Evolutionary conservation across 2,113 vertebrate species (phyloP).

Genomic region (Oryzias curvinotus): DNA sequence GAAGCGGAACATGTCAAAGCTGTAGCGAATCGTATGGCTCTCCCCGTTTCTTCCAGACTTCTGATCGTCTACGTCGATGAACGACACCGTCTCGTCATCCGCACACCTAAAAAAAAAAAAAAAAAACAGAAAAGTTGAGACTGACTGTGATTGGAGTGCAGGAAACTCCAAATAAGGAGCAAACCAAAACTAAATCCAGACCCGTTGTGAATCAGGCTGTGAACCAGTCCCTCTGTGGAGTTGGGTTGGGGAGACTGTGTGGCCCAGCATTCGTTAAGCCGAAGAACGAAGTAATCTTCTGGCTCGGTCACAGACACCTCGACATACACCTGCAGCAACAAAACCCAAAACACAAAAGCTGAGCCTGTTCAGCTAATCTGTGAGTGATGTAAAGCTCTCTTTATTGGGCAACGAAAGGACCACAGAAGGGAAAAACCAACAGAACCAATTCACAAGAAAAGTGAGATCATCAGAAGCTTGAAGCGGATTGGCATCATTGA

Average conservation of each 20-base stretch:
- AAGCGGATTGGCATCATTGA: too few relatives aligned
- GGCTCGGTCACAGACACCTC: conserved; percentile 67
- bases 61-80: conserved; percentile 28
- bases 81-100: conserved; percentile 60
- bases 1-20: conserved; percentile 78
- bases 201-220: conserved; percentile 71
- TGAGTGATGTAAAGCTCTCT: too few relatives aligned
- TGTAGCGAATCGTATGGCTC: conserved; percentile 62
- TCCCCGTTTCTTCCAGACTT: conserved; percentile 46
- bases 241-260: conserved; percentile 54
- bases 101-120: conserved; percentile 53
- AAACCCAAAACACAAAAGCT: too few relatives aligned
- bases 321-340: conserved; percentile 60
- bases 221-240: conserved; percentile 18
- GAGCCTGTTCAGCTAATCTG: too few relatives aligned
- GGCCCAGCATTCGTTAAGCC: conserved; percentile 75
- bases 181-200: conserved; percentile 15
- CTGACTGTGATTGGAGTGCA: background rate
- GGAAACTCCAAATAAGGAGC: accelerated
- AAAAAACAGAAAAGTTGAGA: background rate
- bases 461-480: too few relatives aligned
- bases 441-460: too few relatives aligned
- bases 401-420: too few relatives aligned
- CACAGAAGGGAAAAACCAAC: too few relatives aligned
- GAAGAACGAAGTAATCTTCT: conserved; percentile 68